Evolutionary conservation across 2,888 invertebrate genomes (phyloP).

Genomic region (Melanostoma mellinum): DNA sequence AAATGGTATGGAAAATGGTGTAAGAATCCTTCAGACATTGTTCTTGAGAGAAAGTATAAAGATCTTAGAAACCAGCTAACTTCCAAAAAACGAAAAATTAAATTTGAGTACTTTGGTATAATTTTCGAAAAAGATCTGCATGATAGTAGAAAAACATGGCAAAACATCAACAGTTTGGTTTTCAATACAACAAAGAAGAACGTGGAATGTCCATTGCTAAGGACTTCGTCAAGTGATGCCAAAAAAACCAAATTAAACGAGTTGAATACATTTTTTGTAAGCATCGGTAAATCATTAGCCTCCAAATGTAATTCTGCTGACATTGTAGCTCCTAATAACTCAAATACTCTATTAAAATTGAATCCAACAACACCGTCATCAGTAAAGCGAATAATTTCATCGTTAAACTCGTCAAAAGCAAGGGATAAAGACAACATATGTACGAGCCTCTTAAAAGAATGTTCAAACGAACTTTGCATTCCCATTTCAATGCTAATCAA

Average conservation of each 20-base stretch:
- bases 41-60: slow-evolving; percentile 1
- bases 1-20: not conserved
- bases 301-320: no score
- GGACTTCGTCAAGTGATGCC: not conserved
- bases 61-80: slow-evolving; percentile 7
- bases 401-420: no score
- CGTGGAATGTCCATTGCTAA: slow-evolving; percentile 10
- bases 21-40: slow-evolving; percentile 9
- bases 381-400: no score
- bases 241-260: slow-evolving; percentile 4
- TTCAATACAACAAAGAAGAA: slow-evolving; percentile 6
- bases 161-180: slow-evolving; percentile 5
- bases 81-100: not conserved
- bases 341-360: no score
- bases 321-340: no score
- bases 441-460: no score
- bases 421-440: no score
- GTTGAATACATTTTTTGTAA: not conserved
- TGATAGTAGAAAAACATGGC: not conserved
- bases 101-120: slow-evolving; percentile 10
- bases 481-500: not conserved
- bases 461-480: no score
- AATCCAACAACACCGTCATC: no score
- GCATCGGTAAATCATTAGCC: no score
- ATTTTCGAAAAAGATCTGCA: slow-evolving; percentile 14